Evolutionary conservation across 2,888 invertebrate genomes (phyloP).

Genomic region (Osmoderma eremita): DNA sequence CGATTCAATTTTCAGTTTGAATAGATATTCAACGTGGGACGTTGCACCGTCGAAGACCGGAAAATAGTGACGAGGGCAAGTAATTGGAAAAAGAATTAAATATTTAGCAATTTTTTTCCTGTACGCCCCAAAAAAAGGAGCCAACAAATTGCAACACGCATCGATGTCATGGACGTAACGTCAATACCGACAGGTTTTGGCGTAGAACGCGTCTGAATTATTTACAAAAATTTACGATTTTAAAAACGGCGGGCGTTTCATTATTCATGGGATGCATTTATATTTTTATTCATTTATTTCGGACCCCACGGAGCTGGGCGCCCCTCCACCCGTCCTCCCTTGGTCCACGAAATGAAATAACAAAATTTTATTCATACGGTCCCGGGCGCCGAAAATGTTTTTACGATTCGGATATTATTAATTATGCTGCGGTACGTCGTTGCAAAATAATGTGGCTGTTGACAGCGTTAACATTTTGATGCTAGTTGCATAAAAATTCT

Average conservation of each 20-base stretch:
- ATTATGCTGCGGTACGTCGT: constrained; percentile 1
- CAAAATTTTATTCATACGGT: constrained; percentile 14
- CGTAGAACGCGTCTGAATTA: constrained; percentile 13
- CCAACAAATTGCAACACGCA: constrained; percentile 27
- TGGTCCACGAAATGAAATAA: neutral
- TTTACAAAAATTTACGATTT: constrained; percentile 25
- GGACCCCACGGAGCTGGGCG: neutral
- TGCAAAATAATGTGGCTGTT: constrained; percentile 4
- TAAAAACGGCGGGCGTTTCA: constrained; percentile 14
- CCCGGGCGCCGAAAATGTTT: constrained; percentile 13
- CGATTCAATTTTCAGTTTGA: too few relatives aligned
- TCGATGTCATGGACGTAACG: constrained; percentile 14
- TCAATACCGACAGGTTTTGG: constrained; percentile 29
- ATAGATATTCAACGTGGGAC: too few relatives aligned
- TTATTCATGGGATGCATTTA: constrained; percentile 27
- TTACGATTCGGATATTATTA: constrained; percentile 26
- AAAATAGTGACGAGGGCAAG: neutral
- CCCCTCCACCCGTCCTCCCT: neutral
- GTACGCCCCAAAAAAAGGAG: neutral
- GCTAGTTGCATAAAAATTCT: neutral
- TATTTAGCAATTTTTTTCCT: constrained; percentile 13
- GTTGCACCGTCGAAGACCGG: neutral
- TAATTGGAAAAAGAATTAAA: constrained; percentile 20
- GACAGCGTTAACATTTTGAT: constrained; percentile 4
- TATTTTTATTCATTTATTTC: constrained; percentile 29